Evolutionary conservation across 2,888 invertebrate species (phyloP).

Genomic region (Cheilosia scutellata): DNA sequence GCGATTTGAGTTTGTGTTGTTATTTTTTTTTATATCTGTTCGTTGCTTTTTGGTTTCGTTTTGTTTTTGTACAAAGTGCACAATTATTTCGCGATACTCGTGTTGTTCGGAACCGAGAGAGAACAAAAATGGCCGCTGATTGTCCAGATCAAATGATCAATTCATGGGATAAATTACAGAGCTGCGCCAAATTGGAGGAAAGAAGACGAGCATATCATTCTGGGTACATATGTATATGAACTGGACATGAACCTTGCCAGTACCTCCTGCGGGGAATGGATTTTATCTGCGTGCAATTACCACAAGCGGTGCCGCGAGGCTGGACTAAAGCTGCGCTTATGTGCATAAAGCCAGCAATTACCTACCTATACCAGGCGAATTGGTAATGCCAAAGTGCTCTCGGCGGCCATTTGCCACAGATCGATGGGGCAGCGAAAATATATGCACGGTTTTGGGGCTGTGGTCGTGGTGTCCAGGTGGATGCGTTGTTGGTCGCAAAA

Average conservation of each 20-base stretch:
- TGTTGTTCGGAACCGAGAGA: constrained; percentile 8
- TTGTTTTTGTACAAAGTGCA: constrained; percentile 67
- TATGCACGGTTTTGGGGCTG: constrained; percentile 21
- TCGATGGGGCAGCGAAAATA: constrained; percentile 22
- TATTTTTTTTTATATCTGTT: neutral
- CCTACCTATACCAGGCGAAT: constrained; percentile 46
- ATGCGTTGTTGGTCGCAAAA: constrained; percentile 3
- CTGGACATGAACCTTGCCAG: constrained; percentile 9
- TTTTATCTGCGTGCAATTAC: constrained; percentile 58
- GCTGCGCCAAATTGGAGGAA: constrained; percentile 63
- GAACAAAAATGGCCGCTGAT: constrained; percentile 75
- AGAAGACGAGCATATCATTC: constrained; percentile 62
- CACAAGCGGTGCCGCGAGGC: constrained; percentile 71
- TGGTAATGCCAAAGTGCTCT: constrained; percentile 68
- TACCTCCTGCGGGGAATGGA: constrained; percentile 35
- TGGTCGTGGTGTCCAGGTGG: constrained; percentile 53
- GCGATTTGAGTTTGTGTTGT: constrained; percentile 37
- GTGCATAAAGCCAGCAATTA: constrained; percentile 71
- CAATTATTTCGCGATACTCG: constrained; percentile 67
- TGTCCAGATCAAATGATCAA: constrained; percentile 73
- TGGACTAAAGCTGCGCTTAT: constrained; percentile 73
- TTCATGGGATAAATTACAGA: constrained; percentile 72
- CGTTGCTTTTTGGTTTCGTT: constrained; percentile 25
- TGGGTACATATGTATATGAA: neutral
- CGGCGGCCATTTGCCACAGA: constrained; percentile 71